Base-by-base conservation (phyloP, 2,113 vertebrate species). In the Stigmatopora nigra region DNA sequence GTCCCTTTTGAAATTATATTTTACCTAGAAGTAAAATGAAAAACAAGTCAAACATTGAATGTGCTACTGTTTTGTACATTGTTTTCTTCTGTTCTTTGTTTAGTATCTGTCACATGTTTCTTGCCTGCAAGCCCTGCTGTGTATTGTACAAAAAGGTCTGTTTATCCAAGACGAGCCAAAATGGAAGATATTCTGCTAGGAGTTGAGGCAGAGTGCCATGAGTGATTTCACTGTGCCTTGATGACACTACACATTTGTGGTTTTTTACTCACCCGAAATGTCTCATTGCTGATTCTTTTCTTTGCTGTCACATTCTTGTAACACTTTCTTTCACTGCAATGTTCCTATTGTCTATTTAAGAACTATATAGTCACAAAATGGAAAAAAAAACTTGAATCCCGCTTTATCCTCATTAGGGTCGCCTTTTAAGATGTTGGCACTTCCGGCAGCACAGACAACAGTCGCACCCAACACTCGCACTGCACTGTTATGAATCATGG, bases 121-220 rank as follows among this genome's bases (percentile, higher is more conserved):
- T 15, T 3, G 11, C 12, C 38, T 66, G 76, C 59, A 65, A 61
- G 61, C 61, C 56, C 46, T 63, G 65, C 64, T 83, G 75, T 86
- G 77, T 67, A 56, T 65, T 72, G 73, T 38, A 67, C 70, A 72
- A 81, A 66, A 74, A 49, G 64, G 67, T 49, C 64, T 79, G 73
- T 74, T 72, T 72, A 73, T 57, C 46, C 25, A 22, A 62, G 61
- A 68, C 41, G 10, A 60, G 61, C 47, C 73, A 77, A 59, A 77
- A 77, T 53, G 76, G 63, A 73, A 56, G 72, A 70, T 36, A 70
- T 61, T 75, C 63, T 76, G 71, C 44, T 79, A 52, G 57, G 69
- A 72, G 35, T 52, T 22, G 49, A 65, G 60, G 68, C 64, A 68
- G 63, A 49, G 61, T 38, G 36, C 64, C 31, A 19, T 11, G 64